Conservation (phyloP, 2,888 invertebrate species). For the Drosophila mimetica region DNA sequence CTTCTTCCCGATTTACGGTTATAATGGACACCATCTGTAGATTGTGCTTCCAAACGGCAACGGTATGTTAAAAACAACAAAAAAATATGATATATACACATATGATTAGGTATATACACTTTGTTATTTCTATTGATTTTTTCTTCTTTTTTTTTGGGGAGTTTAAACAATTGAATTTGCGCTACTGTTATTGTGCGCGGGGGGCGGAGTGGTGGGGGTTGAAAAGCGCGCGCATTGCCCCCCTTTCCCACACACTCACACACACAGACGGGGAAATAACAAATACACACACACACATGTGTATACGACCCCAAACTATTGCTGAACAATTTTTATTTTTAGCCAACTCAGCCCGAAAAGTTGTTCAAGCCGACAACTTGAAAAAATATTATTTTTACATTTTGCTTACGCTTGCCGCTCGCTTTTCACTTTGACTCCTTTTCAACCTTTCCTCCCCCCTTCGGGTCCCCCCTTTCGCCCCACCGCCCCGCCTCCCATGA, state of each 20-base stretch:
- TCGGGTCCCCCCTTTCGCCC: background rate
- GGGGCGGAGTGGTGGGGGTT: slow-evolving; percentile 64
- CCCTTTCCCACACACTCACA: slow-evolving; percentile 29
- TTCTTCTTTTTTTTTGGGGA: slow-evolving; percentile 25
- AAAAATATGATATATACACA: slow-evolving; percentile 25
- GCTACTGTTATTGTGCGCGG: slow-evolving; percentile 27
- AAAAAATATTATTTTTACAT: slow-evolving; percentile 77
- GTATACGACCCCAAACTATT: slow-evolving; percentile 60
- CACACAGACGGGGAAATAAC: background rate
- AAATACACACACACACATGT: slow-evolving; percentile 20
- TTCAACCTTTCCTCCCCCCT: slow-evolving; percentile 49
- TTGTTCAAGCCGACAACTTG: slow-evolving; percentile 78
- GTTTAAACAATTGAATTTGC: slow-evolving; percentile 70
- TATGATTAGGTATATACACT: slow-evolving; percentile 43
- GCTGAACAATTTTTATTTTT: slow-evolving; percentile 72
- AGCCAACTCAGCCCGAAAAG: slow-evolving; percentile 73
- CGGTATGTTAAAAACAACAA: slow-evolving; percentile 61
- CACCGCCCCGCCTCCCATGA: slow-evolving; percentile 12
- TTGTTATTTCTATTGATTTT: slow-evolving; percentile 83
- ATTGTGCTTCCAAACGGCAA: slow-evolving; percentile 84
- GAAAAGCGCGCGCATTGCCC: slow-evolving; percentile 74
- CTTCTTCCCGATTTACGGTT: slow-evolving; percentile 36
- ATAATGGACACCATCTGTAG: slow-evolving; percentile 84
- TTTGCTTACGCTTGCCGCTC: slow-evolving; percentile 60
- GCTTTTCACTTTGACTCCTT: slow-evolving; percentile 77